A percentile compares a stretch with the other conserved stretches of the same genome.
Evolutionary conservation across 2,113 vertebrate species (phyloP).

Genomic region (Catharus minimus): DNA sequence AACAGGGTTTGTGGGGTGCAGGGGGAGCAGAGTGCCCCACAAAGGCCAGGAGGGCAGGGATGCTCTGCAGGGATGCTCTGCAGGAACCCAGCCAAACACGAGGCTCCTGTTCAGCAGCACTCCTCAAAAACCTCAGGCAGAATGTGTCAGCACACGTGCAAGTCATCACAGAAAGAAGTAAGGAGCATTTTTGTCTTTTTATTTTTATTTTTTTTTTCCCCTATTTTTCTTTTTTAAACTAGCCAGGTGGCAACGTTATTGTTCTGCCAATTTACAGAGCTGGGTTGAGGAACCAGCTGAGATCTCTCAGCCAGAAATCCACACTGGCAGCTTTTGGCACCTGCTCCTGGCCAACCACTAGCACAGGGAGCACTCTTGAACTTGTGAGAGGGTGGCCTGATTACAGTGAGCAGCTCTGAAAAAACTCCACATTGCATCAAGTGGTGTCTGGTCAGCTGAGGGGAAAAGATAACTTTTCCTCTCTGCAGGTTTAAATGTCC

Average conservation of each 20-base stretch:
- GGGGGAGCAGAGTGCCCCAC: neutral
- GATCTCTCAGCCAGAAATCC: neutral
- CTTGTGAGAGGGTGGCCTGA: neutral
- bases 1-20: rapidly evolving
- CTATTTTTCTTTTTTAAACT: neutral
- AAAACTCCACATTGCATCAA: neutral
- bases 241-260: neutral
- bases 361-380: neutral
- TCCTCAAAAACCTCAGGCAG: rapidly evolving
- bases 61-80: rapidly evolving
- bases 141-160: rapidly evolving
- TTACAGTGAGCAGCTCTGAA: neutral
- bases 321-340: neutral
- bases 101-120: rapidly evolving
- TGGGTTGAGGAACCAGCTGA: conserved; percentile 14
- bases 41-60: neutral
- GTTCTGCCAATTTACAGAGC: neutral
- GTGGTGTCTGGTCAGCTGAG: neutral
- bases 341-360: neutral
- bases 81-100: neutral
- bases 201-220: neutral
- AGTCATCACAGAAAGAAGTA: neutral
- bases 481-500: neutral
- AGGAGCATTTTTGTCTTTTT: neutral
- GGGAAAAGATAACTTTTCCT: neutral